Evolutionary conservation across 2,888 invertebrate species (phyloP).

Genomic region (Atethmia centrago): DNA sequence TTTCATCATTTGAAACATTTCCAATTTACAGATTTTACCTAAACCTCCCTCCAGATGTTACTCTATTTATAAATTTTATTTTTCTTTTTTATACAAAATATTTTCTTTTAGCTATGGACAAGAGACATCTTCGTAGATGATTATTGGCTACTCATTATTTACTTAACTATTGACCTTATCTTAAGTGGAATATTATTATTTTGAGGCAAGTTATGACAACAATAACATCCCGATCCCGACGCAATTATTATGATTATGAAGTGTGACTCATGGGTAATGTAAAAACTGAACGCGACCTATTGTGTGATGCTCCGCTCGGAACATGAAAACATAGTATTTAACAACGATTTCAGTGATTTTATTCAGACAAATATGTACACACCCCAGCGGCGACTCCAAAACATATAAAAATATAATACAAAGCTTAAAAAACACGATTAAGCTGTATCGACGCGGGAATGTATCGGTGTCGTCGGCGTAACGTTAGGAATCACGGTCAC

Average conservation of each 20-base stretch:
- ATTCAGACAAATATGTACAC: conserved; percentile 83
- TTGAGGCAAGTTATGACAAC: conserved; percentile 58
- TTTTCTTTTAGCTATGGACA: conserved; percentile 68
- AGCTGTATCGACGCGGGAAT: conserved; percentile 79
- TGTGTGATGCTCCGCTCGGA: conserved; percentile 72
- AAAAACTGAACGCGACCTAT: conserved; percentile 35
- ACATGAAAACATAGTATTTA: conserved; percentile 73
- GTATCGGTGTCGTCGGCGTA: conserved; percentile 74
- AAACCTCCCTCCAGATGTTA: conserved; percentile 63
- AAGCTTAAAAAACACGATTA: conserved; percentile 84
- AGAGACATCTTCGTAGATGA: conserved; percentile 60
- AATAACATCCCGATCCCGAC: conserved; percentile 43
- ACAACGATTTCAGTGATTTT: conserved; percentile 78
- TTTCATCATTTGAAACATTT: conserved; percentile 69
- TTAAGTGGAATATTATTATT: conserved; percentile 58
- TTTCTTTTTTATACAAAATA: conserved; percentile 66
- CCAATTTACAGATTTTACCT: conserved; percentile 69
- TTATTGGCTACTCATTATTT: conserved; percentile 60
- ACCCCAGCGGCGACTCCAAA: conserved; percentile 74
- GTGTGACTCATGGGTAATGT: conserved; percentile 47
- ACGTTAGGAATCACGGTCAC: conserved; percentile 74
- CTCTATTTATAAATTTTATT: conserved; percentile 65
- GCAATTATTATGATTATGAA: conserved; percentile 41
- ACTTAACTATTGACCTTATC: conserved; percentile 56
- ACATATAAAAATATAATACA: conserved; percentile 84